phyloP scores from a whole-genome alignment of 2,888 invertebrate species.

The Rhyacophila evoluta region DNA sequence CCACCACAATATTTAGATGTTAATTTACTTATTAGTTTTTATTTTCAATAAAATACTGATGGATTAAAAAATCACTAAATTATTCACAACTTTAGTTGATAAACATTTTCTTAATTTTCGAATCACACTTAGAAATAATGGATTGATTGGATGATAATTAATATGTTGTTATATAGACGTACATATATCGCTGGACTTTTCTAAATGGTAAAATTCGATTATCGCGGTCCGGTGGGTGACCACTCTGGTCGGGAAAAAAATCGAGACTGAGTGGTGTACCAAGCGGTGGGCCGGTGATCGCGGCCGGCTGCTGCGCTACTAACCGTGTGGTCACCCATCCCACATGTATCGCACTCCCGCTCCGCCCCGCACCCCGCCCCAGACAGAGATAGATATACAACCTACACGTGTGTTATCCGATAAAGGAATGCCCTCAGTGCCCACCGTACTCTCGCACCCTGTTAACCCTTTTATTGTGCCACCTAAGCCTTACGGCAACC shows the following conservation, averaged over 20 bases:
- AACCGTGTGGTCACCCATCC: slow-evolving; percentile 58
- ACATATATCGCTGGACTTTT: slow-evolving; percentile 1
- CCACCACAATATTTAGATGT: too few species aligned
- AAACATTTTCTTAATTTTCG: not conserved
- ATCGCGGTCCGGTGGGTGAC: slow-evolving; percentile 35
- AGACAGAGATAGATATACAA: slow-evolving; percentile 11
- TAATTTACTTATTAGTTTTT: too few species aligned
- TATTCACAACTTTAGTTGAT: too few species aligned
- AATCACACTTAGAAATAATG: not conserved
- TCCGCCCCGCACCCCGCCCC: slow-evolving; percentile 10
- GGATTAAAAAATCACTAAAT: too few species aligned
- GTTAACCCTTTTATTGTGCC: slow-evolving; percentile 62
- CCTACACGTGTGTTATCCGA: slow-evolving; percentile 53
- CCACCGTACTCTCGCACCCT: slow-evolving; percentile 61
- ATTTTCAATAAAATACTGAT: too few species aligned
- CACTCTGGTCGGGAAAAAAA: slow-evolving; percentile 45
- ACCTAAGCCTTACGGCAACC: slow-evolving; percentile 57
- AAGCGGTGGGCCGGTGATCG: slow-evolving; percentile 44
- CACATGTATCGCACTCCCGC: slow-evolving; percentile 57
- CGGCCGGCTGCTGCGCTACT: slow-evolving; percentile 58
- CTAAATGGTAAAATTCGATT: slow-evolving; percentile 17
- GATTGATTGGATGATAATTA: too few species aligned
- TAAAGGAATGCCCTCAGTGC: slow-evolving; percentile 57
- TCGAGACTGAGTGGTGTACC: slow-evolving; percentile 38
- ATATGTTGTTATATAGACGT: too few species aligned